Conservation (phyloP, 2,797 vertebrate species). For the Astyanax mexicanus region DNA sequence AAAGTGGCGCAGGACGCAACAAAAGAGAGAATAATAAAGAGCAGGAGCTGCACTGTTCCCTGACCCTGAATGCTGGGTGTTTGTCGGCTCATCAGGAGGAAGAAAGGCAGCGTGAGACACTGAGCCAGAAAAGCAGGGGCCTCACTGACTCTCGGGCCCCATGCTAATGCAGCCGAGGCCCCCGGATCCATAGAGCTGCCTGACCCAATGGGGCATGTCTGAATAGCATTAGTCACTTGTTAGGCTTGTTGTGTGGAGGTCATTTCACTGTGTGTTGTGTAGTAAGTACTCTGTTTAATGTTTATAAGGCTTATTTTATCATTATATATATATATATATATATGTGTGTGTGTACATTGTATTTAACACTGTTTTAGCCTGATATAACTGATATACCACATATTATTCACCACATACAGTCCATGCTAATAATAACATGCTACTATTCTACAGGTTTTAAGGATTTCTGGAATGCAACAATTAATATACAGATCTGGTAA, state of each 20-base stretch:
- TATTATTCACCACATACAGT: no score
- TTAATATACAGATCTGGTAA: no score
- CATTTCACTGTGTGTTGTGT: not conserved
- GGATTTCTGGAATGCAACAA: no score
- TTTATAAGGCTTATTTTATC: not conserved
- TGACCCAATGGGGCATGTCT: constrained; percentile 64
- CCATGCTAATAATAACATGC: no score
- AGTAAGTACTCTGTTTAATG: not conserved
- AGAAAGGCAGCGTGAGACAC: constrained; percentile 78
- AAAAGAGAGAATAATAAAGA: constrained; percentile 33
- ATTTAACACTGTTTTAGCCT: no score
- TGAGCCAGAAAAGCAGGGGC: constrained; percentile 73
- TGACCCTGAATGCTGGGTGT: constrained; percentile 76
- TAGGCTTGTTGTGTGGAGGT: not conserved
- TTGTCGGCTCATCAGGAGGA: constrained; percentile 79
- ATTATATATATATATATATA: not conserved
- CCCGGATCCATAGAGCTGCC: constrained; percentile 52
- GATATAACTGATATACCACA: no score
- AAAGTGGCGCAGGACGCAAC: constrained; percentile 48
- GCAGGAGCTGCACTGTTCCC: constrained; percentile 64
- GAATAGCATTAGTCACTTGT: constrained; percentile 65
- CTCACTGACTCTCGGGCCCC: constrained; percentile 66
- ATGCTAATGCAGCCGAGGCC: constrained; percentile 72
- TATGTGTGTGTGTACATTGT: no score
- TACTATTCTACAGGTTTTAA: no score